These are phyloP conservation scores for Pygocentrus nattereri DNA, from an alignment of 2,797 vertebrate species.

Conservation along the genomic window DNA sequence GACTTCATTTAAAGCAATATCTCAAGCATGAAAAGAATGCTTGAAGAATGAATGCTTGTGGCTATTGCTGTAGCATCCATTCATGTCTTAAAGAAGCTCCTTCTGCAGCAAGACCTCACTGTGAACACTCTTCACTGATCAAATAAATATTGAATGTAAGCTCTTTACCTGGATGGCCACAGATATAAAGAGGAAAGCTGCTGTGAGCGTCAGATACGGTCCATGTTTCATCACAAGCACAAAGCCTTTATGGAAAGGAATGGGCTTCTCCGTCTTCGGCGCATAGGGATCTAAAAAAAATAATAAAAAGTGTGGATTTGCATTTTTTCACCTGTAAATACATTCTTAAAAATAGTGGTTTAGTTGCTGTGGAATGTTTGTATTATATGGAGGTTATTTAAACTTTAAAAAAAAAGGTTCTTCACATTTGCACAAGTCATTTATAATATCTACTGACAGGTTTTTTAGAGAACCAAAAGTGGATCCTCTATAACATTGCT, in stretches of 20 bases:
- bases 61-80: neutral
- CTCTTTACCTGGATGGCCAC: conserved; percentile 93
- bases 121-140: conserved; percentile 59
- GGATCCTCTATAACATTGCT: too few species aligned
- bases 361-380: too few species aligned
- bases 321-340: neutral
- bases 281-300: conserved; percentile 82
- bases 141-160: conserved; percentile 62
- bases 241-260: conserved; percentile 89
- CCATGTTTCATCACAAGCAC: conserved; percentile 87
- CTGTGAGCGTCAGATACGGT: conserved; percentile 90
- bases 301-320: neutral
- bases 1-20: conserved; percentile 9
- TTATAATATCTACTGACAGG: too few species aligned
- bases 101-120: neutral
- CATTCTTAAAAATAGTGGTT: neutral
- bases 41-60: neutral
- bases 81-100: neutral
- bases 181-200: conserved; percentile 93
- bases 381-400: too few species aligned
- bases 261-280: conserved; percentile 80
- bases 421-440: too few species aligned
- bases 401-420: too few species aligned
- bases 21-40: conserved; percentile 2
- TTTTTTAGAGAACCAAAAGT: too few species aligned